Percentiles rank a stretch among this genome's conserved stretches.
Evolutionary conservation across 2,113 vertebrate species (phyloP).

Genomic region (Tiliqua scincoides): DNA sequence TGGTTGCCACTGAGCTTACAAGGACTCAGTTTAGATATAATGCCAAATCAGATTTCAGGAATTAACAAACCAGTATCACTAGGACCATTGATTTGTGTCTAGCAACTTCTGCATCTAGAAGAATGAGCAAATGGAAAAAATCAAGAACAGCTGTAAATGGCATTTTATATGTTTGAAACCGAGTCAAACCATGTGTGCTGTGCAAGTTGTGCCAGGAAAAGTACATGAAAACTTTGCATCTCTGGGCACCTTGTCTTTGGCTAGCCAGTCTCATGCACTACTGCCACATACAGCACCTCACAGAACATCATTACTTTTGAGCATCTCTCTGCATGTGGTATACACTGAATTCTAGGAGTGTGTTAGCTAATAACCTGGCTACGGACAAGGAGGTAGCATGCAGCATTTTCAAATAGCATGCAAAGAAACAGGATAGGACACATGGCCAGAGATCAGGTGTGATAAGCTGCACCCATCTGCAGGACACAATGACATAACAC

Average conservation of each 20-base stretch:
- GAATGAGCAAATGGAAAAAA: not conserved
- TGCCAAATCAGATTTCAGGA: no score
- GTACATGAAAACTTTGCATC: not conserved
- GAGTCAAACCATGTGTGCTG: not conserved
- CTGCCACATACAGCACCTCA: not conserved
- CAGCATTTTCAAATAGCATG: not conserved
- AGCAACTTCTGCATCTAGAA: not conserved
- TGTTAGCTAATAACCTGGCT: not conserved
- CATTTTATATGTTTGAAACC: not conserved
- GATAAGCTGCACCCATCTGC: no score
- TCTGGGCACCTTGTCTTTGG: not conserved
- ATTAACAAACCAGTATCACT: no score
- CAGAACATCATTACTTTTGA: not conserved
- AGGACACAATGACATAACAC: no score
- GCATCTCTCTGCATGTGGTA: not conserved
- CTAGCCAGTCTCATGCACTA: not conserved
- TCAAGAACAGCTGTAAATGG: not conserved
- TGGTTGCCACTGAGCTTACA: no score
- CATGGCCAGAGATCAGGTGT: no score
- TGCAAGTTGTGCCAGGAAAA: not conserved
- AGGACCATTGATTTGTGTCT: not conserved
- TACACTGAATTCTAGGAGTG: not conserved
- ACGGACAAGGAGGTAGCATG: not conserved
- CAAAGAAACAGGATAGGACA: not conserved
- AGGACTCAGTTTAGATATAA: no score